Conservation (phyloP, 2,888 invertebrate species). For the Epinotia ramella region DNA sequence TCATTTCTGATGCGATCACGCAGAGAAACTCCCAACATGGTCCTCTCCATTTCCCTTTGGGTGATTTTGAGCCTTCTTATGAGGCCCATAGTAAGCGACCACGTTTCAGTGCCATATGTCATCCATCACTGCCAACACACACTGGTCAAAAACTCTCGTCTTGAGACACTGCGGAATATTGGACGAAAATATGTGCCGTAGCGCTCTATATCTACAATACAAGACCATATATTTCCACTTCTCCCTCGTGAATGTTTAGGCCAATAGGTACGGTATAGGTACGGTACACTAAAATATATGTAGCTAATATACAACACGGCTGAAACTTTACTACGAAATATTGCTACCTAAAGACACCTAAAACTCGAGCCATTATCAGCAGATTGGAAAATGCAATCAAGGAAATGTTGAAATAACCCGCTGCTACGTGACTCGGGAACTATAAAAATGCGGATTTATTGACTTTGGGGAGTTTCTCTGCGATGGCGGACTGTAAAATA, state of each 20-base stretch:
- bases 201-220: not conserved
- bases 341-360: not conserved
- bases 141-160: no score
- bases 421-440: slow-evolving; percentile 15
- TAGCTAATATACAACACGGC: not conserved
- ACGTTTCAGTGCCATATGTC: no score
- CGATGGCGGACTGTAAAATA: slow-evolving; percentile 6
- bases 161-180: no score
- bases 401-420: slow-evolving; percentile 36
- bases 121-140: no score
- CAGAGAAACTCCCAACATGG: no score
- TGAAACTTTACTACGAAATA: not conserved
- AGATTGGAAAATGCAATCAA: slow-evolving; percentile 34
- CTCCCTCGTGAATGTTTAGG: not conserved
- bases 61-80: no score
- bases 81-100: no score
- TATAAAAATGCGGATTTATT: slow-evolving; percentile 30
- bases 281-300: not conserved
- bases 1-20: no score
- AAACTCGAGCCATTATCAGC: slow-evolving; percentile 12
- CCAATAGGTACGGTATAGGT: not conserved
- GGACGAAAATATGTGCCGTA: no score
- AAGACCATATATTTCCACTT: not conserved
- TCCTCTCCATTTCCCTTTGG: no score
- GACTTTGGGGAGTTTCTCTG: not conserved